Conservation (phyloP, 2,113 vertebrate species). For the Osmerus mordax region DNA sequence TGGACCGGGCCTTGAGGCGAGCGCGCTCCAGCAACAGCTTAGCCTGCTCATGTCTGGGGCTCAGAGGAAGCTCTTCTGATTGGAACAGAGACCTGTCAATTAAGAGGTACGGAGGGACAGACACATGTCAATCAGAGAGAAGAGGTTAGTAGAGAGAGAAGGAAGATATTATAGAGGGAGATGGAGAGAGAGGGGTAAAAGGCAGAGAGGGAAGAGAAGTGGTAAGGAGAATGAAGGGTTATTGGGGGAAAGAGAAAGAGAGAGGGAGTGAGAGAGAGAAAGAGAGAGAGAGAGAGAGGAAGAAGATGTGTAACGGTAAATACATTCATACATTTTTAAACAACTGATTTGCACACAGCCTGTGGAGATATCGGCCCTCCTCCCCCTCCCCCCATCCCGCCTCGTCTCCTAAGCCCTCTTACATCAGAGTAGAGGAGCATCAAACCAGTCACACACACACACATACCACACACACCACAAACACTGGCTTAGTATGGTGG, state of each 20-base stretch:
- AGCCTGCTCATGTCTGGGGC: constrained; percentile 85
- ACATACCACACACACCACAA: constrained; percentile 3
- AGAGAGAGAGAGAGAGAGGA: too few relatives aligned
- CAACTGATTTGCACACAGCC: too few relatives aligned
- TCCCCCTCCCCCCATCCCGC: constrained; percentile 5
- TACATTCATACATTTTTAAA: not conserved
- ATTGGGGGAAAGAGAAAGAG: too few relatives aligned
- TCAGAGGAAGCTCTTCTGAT: constrained; percentile 76
- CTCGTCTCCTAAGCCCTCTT: constrained; percentile 29
- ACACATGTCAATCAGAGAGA: too few relatives aligned
- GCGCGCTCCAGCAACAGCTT: constrained; percentile 85
- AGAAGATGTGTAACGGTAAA: too few relatives aligned
- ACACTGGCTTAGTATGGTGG: not conserved
- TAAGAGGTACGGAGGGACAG: too few relatives aligned
- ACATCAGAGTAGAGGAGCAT: not conserved
- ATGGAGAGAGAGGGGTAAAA: constrained; percentile 5
- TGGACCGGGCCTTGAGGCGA: constrained; percentile 86
- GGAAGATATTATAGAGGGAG: constrained; percentile 33
- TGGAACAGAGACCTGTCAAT: constrained; percentile 71
- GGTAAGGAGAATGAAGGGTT: not conserved
- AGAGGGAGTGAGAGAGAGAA: too few relatives aligned
- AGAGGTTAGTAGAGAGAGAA: not conserved
- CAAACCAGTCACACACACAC: not conserved
- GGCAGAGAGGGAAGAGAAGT: not conserved
- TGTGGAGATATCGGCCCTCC: too few relatives aligned